phyloP scores from a whole-genome alignment of 1,140 invertebrate species.

The Drosophila suzukii region DNA sequence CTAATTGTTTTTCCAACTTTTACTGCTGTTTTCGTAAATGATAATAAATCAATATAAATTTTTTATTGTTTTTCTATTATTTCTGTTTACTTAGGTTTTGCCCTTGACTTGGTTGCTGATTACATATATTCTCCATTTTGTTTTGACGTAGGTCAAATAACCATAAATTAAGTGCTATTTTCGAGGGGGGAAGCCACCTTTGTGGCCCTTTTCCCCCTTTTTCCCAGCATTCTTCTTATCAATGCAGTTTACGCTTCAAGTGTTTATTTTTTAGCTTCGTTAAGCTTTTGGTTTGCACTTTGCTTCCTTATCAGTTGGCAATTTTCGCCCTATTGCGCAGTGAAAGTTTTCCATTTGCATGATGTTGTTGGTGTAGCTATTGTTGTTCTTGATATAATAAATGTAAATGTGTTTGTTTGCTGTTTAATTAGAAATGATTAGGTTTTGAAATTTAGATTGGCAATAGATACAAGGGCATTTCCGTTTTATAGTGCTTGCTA shows the following conservation, averaged over 20 bases:
- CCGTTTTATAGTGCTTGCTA: not conserved
- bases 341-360: slow-evolving; percentile 73
- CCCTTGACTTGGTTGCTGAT: slow-evolving; percentile 23
- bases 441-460: slow-evolving; percentile 11
- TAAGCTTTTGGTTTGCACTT: slow-evolving; percentile 56
- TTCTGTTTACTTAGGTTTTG: slow-evolving; percentile 3
- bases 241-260: slow-evolving; percentile 47
- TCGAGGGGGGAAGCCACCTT: not conserved
- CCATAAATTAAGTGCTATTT: slow-evolving; percentile 40
- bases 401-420: slow-evolving; percentile 35
- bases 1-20: slow-evolving; percentile 23
- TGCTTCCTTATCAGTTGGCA: slow-evolving; percentile 57
- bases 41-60: slow-evolving; percentile 50
- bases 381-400: slow-evolving; percentile 30
- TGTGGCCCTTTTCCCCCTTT: not conserved
- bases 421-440: slow-evolving; percentile 46
- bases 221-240: slow-evolving; percentile 39
- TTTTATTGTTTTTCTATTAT: slow-evolving; percentile 10
- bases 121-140: slow-evolving; percentile 4
- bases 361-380: not conserved
- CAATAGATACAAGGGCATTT: not conserved
- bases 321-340: slow-evolving; percentile 75
- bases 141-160: slow-evolving; percentile 50
- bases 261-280: slow-evolving; percentile 39
- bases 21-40: slow-evolving; percentile 30